Conservation (phyloP, 2,888 invertebrate genomes). For the Aphodius granarius region DNA sequence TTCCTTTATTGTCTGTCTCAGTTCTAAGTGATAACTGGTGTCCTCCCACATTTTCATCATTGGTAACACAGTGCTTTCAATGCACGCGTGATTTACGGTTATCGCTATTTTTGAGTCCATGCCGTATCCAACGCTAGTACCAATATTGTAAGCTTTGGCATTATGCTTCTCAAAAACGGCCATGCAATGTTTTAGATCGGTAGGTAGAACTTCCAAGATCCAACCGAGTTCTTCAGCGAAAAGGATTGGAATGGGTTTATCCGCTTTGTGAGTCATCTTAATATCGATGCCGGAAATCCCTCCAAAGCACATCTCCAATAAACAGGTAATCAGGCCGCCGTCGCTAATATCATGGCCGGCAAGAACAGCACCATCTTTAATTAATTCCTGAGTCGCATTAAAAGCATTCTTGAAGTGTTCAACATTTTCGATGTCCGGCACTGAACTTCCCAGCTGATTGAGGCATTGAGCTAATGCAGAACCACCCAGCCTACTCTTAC, state of each 20-base stretch:
- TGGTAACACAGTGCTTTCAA: constrained; percentile 66
- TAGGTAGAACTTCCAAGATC: constrained; percentile 71
- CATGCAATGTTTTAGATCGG: constrained; percentile 61
- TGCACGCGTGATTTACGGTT: constrained; percentile 62
- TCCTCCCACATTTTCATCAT: constrained; percentile 92
- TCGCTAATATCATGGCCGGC: constrained; percentile 97
- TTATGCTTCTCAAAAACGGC: constrained; percentile 58
- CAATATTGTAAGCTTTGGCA: constrained; percentile 70
- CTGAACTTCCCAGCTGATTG: constrained; percentile 72
- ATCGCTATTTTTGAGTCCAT: constrained; percentile 64
- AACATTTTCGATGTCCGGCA: constrained; percentile 80
- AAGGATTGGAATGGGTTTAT: constrained; percentile 66
- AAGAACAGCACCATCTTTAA: constrained; percentile 70
- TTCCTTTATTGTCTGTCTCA: constrained; percentile 76
- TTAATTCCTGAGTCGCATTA: constrained; percentile 79
- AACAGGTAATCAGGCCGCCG: constrained; percentile 88
- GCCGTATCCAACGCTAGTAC: constrained; percentile 67
- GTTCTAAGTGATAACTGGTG: constrained; percentile 89
- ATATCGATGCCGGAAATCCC: constrained; percentile 80
- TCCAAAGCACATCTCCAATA: constrained; percentile 95
- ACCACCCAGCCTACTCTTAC: constrained; percentile 82
- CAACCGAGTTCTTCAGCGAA: constrained; percentile 89
- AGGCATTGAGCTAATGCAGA: constrained; percentile 91
- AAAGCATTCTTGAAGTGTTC: constrained; percentile 74
- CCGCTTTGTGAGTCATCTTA: constrained; percentile 60